Percentiles rank a stretch among this genome's conserved stretches.
These are phyloP conservation scores for Macquaria australasica DNA, from an alignment of 2,113 vertebrate species.

Conservation along the genomic window DNA sequence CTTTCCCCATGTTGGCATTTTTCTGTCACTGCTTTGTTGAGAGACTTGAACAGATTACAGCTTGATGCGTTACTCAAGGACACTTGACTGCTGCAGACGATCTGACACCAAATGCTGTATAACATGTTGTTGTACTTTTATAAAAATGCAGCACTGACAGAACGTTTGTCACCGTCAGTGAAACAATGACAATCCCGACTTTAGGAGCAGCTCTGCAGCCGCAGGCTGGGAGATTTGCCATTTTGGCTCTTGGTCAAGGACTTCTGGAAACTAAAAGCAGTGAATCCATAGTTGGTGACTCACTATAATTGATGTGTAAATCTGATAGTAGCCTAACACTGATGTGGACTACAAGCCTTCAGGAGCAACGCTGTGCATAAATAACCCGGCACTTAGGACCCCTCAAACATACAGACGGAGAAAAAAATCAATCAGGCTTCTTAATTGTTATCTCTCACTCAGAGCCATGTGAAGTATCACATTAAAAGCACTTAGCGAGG, in stretches of 20 bases:
- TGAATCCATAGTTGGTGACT: background rate
- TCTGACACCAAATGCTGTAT: background rate
- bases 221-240: background rate
- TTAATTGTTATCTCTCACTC: slow-evolving; percentile 34
- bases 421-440: slow-evolving; percentile 30
- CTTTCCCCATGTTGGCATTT: background rate
- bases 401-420: slow-evolving; percentile 12
- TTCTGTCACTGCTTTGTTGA: background rate
- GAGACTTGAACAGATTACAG: background rate
- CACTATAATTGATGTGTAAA: slow-evolving; percentile 39
- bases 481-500: slow-evolving; percentile 16
- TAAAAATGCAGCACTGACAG: background rate
- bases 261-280: slow-evolving; percentile 1
- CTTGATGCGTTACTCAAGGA: background rate
- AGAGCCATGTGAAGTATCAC: background rate
- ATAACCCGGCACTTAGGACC: slow-evolving; percentile 6
- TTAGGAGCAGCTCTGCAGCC: background rate
- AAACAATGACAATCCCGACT: background rate
- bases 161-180: background rate
- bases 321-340: background rate
- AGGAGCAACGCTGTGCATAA: slow-evolving; percentile 37
- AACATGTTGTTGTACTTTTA: background rate
- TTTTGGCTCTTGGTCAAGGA: background rate
- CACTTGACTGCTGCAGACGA: background rate
- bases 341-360: slow-evolving; percentile 8